Base-by-base conservation (phyloP, 2,888 invertebrate genomes). In the Amiota mariae region DNA sequence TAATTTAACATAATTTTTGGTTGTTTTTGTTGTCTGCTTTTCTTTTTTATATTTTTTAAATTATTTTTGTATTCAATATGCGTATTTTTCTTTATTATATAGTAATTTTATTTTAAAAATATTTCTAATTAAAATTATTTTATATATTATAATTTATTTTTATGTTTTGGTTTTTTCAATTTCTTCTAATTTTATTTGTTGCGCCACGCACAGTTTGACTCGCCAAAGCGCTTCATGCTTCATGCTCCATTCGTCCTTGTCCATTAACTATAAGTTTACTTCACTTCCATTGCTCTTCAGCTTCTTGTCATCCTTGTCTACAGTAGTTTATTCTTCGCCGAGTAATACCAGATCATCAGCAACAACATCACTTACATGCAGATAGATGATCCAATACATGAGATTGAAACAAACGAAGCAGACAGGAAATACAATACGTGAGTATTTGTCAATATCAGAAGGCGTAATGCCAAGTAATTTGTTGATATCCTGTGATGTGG, bases 371-470 rank as follows among this genome's bases (percentile, higher is more conserved):
- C 97, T 97, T 90, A 97, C 97, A 93, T 97, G 97, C 86, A 97
- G 93, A 90, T 97, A 97, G 89, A 97, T 97, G 91, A 97, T 97
- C 97, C 97, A 97, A 92, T 97, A 97, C 97, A 97, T 97, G 85
- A 97, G 94, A 92, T 99, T 99, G 93, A 99, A 99, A 91, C 98
- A 96, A 81, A 98, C 96, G 93, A 99, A 99, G 92, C 98, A 97
- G 87, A 98, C 96, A 72, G 99, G 99, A 91, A 99, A 99, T 87
- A 98, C 95, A 91, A 98, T 97, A 88, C 99, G 94, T 78, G 98
- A 98, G 91, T 98, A 98, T 92, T 98, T 98, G 93, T 99, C 99
- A 91, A 99, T 99, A 91, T 98, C 98, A 90, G 98, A 98, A 75
- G 98, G 98, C 86, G 97, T 97, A 90, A 97, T 95, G 87, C 96